Evolutionary conservation across 2,113 vertebrate genomes (phyloP).

Genomic region (Taurulus bubalis): DNA sequence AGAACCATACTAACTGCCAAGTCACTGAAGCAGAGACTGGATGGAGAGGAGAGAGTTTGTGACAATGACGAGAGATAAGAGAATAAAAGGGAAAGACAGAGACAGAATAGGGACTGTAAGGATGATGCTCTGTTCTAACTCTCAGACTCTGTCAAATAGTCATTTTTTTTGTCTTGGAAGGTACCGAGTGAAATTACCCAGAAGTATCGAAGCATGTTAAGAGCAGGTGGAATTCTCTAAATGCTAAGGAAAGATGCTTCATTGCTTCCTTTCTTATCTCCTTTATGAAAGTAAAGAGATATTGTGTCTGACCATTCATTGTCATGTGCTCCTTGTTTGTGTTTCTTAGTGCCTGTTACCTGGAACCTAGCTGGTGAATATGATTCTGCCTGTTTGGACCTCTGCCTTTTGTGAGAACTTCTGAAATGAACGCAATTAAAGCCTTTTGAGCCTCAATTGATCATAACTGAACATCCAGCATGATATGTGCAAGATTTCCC

Average conservation of each 20-base stretch:
- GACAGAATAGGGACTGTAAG: neutral
- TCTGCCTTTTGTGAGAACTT: neutral
- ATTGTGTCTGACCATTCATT: neutral
- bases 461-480: too few relatives aligned
- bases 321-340: neutral
- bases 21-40: neutral
- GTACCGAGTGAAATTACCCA: neutral
- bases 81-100: neutral
- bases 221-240: neutral
- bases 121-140: too few relatives aligned
- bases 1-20: neutral
- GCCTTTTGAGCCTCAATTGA: too few relatives aligned
- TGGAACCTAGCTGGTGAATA: neutral
- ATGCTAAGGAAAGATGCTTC: neutral
- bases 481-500: too few relatives aligned
- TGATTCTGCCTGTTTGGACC: neutral
- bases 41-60: neutral
- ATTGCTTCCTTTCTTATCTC: neutral
- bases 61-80: neutral
- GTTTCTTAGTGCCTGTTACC: neutral
- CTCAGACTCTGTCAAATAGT: neutral
- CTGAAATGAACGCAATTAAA: neutral
- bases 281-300: neutral
- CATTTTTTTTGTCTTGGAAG: too few relatives aligned
- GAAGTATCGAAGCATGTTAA: neutral